phyloP scores from a whole-genome alignment of 2,888 invertebrate species.

The Dicyrtomina minuta region DNA sequence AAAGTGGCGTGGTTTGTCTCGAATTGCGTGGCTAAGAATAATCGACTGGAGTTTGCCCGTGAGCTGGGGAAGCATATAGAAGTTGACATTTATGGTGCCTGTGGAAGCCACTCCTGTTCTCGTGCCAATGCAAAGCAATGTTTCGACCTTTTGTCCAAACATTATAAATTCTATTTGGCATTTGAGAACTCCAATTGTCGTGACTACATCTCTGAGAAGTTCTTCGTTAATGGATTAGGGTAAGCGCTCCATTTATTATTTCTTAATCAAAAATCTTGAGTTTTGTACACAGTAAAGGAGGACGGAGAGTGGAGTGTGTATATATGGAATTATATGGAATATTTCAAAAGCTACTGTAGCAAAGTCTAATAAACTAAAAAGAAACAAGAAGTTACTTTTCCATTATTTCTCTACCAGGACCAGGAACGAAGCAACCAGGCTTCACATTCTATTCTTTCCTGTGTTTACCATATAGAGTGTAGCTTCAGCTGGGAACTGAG shows the following conservation, averaged over 20 bases:
- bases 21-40: constrained; percentile 91
- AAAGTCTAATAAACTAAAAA: too few species aligned
- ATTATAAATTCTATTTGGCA: constrained; percentile 95
- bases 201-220: constrained; percentile 95
- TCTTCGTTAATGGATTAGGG: constrained; percentile 91
- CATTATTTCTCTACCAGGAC: too few species aligned
- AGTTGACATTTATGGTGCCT: constrained; percentile 53
- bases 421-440: too few species aligned
- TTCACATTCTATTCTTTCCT: too few species aligned
- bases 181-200: constrained; percentile 96
- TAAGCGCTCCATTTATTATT: constrained; percentile 59
- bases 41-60: constrained; percentile 55
- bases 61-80: constrained; percentile 50
- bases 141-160: constrained; percentile 83
- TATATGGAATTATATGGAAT: too few species aligned
- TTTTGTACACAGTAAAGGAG: background rate
- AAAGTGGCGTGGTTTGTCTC: constrained; percentile 98
- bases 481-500: too few species aligned
- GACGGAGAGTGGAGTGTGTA: too few species aligned
- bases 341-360: too few species aligned
- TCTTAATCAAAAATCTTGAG: background rate
- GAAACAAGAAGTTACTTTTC: too few species aligned
- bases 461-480: too few species aligned
- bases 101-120: constrained; percentile 58
- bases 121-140: constrained; percentile 71